Evolutionary conservation across 2,888 invertebrate genomes (phyloP).

Genomic region (Acrobasis repandana): DNA sequence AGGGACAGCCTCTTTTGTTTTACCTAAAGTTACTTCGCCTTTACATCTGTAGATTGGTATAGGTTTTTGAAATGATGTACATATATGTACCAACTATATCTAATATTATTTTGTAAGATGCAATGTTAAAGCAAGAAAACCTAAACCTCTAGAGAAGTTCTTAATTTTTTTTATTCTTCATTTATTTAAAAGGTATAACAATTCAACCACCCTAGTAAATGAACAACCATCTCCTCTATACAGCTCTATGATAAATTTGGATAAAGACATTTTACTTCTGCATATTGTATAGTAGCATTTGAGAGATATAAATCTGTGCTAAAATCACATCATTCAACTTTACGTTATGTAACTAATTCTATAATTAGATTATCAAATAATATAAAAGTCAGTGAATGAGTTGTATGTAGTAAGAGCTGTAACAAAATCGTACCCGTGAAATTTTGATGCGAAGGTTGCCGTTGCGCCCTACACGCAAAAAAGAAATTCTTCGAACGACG

Average conservation of each 20-base stretch:
- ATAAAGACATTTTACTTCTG: too few relatives aligned
- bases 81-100: background rate
- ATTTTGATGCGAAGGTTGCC: conserved; percentile 40
- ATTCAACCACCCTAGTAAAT: too few relatives aligned
- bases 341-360: conserved; percentile 29
- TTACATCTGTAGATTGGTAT: background rate
- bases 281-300: too few relatives aligned
- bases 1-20: conserved; percentile 31
- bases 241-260: too few relatives aligned
- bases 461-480: conserved; percentile 34
- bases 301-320: too few relatives aligned
- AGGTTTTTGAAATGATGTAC: background rate
- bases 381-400: conserved; percentile 27
- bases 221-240: too few relatives aligned
- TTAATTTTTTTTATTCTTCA: too few relatives aligned
- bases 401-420: conserved; percentile 40
- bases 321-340: background rate
- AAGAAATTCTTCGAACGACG: conserved; percentile 40
- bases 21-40: conserved; percentile 24
- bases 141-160: too few relatives aligned
- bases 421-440: conserved; percentile 45
- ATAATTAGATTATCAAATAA: conserved; percentile 23
- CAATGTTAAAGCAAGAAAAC: too few relatives aligned
- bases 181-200: too few relatives aligned
- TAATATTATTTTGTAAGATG: too few relatives aligned